Evolutionary conservation across 1,140 invertebrate genomes (phyloP).

Genomic region (Medauroidea extradentata): DNA sequence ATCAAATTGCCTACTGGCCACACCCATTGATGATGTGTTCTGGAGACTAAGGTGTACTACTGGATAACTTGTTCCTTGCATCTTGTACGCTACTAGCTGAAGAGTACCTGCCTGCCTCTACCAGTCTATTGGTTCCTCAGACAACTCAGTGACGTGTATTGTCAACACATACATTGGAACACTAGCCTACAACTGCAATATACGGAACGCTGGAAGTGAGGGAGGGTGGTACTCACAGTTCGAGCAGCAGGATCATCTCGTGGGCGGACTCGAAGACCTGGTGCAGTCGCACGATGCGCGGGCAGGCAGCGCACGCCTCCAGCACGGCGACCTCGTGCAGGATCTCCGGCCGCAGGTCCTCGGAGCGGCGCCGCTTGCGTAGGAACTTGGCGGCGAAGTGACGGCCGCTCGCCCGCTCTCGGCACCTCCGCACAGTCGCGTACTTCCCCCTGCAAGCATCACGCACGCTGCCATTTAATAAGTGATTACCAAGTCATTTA

Average conservation of each 20-base stretch:
- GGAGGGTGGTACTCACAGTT: slow-evolving; percentile 57
- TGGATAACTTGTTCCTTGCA: no score
- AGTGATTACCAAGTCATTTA: no score
- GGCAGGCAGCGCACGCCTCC: slow-evolving; percentile 56
- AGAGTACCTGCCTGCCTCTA: no score
- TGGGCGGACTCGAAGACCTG: slow-evolving; percentile 68
- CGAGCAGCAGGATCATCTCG: slow-evolving; percentile 68
- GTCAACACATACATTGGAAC: no score
- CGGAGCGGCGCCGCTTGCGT: slow-evolving; percentile 54
- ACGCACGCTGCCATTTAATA: neutral
- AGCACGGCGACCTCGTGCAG: slow-evolving; percentile 64
- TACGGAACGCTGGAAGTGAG: neutral
- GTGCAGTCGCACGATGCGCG: slow-evolving; percentile 59
- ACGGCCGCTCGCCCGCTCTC: slow-evolving; percentile 52
- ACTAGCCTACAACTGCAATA: no score
- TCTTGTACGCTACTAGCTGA: no score
- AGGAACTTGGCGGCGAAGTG: slow-evolving; percentile 74
- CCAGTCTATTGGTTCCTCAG: no score
- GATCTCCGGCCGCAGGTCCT: slow-evolving; percentile 58
- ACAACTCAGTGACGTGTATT: no score
- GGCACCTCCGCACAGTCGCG: slow-evolving; percentile 65
- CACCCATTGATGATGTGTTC: no score
- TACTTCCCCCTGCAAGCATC: slow-evolving; percentile 64
- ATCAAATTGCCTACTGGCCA: no score
- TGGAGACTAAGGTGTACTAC: no score